Evolutionary conservation across 2,888 invertebrate species (phyloP).

Genomic region (Blera fallax): DNA sequence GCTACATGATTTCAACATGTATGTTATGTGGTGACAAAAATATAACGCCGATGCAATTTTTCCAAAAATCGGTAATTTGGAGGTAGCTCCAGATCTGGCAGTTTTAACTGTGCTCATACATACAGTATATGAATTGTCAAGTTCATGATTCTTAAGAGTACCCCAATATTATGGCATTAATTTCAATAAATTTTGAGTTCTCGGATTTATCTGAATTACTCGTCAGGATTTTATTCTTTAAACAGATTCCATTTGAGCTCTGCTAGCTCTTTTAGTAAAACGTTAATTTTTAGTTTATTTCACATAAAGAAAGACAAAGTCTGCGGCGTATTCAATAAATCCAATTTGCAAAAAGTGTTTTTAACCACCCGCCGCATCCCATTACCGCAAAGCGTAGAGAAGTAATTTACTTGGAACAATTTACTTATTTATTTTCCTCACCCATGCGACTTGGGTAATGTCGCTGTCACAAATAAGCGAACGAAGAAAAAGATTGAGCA

Average conservation of each 20-base stretch:
- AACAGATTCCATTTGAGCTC: background rate
- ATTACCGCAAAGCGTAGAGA: background rate
- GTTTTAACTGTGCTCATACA: no score
- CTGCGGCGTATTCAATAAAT: background rate
- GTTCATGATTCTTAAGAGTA: background rate
- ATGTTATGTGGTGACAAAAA: no score
- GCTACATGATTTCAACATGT: no score
- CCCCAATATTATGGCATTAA: background rate
- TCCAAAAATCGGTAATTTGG: no score
- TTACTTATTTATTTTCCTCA: constrained; percentile 28
- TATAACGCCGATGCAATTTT: no score
- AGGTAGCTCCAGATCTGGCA: no score
- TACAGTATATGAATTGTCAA: no score
- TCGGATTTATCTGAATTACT: background rate
- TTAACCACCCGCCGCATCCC: background rate
- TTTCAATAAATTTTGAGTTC: constrained; percentile 6
- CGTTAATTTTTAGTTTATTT: background rate
- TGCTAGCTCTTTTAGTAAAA: background rate
- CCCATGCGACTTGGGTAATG: constrained; percentile 13
- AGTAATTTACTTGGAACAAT: constrained; percentile 25
- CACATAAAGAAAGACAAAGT: constrained; percentile 5
- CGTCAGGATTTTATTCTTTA: background rate
- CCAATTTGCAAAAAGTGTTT: constrained; percentile 34
- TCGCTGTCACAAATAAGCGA: background rate
- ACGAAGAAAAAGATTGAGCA: background rate